Percentiles rank a stretch among this genome's conserved stretches.
These are phyloP conservation scores for Epinephelus fuscoguttatus DNA, from an alignment of 2,113 vertebrate genomes.

Conservation along the genomic window DNA sequence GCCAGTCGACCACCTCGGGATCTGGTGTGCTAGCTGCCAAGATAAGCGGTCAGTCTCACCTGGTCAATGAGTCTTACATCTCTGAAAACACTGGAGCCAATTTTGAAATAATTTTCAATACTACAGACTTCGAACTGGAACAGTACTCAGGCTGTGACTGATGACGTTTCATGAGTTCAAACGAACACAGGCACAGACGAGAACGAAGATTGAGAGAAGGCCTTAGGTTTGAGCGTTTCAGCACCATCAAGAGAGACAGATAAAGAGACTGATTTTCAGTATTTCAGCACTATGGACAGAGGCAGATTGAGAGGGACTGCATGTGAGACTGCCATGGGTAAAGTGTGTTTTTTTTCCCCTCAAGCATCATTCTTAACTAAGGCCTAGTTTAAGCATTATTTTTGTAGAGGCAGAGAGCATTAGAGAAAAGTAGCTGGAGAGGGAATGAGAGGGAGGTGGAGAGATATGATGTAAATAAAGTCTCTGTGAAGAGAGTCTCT, in stretches of 20 bases:
- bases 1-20: not conserved
- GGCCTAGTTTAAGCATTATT: slow-evolving; percentile 42
- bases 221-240: not conserved
- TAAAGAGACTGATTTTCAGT: not conserved
- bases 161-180: slow-evolving; percentile 5
- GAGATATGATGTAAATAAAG: slow-evolving; percentile 72
- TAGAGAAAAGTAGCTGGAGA: slow-evolving; percentile 48
- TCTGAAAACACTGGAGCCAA: not conserved
- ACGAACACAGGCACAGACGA: slow-evolving; percentile 8
- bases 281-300: slow-evolving; percentile 38
- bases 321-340: slow-evolving; percentile 13
- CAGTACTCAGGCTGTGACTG: not conserved
- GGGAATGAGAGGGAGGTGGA: slow-evolving; percentile 20
- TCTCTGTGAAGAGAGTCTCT: slow-evolving; percentile 68
- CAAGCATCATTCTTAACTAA: slow-evolving; percentile 30
- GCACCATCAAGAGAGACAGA: slow-evolving; percentile 17
- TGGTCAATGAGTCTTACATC: not conserved
- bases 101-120: not conserved
- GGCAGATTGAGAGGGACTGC: not conserved
- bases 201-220: not conserved
- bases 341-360: not conserved
- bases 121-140: slow-evolving; percentile 8
- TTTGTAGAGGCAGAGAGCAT: slow-evolving; percentile 50
- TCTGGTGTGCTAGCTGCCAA: not conserved
- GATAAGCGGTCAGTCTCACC: not conserved